Evolutionary conservation across 1,140 invertebrate species (phyloP).

Genomic region (Potamilus streckersoni): DNA sequence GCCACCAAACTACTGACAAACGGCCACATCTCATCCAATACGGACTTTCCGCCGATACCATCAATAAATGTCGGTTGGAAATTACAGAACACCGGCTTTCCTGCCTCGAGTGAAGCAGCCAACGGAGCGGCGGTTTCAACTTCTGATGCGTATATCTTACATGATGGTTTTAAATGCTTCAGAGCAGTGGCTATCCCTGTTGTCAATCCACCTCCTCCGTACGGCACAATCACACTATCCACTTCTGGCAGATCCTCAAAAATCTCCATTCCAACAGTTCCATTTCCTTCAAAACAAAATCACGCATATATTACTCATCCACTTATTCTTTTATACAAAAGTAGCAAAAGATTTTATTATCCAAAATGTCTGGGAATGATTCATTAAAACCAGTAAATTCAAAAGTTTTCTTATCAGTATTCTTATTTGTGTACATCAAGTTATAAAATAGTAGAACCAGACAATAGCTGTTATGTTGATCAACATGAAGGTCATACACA

Average conservation of each 20-base stretch:
- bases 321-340: no score
- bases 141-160: slow-evolving; percentile 57
- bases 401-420: no score
- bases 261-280: slow-evolving; percentile 59
- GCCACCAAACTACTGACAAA: slow-evolving; percentile 45
- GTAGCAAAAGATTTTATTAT: no score
- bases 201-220: slow-evolving; percentile 58
- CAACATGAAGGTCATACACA: no score
- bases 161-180: slow-evolving; percentile 44
- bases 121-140: slow-evolving; percentile 58
- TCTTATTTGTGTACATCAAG: no score
- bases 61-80: slow-evolving; percentile 55
- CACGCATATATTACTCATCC: neutral
- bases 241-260: slow-evolving; percentile 56
- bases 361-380: no score
- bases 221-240: slow-evolving; percentile 57
- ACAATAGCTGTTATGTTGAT: no score
- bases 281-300: slow-evolving; percentile 48
- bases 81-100: slow-evolving; percentile 36
- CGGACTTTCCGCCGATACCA: slow-evolving; percentile 56
- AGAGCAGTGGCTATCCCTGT: slow-evolving; percentile 53
- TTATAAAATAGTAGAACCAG: no score
- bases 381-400: no score
- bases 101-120: slow-evolving; percentile 39
- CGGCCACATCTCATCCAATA: slow-evolving; percentile 58